A percentile compares a stretch with the other conserved stretches of the same genome.
These are phyloP conservation scores for Brachypalpus laphriformis DNA, from an alignment of 2,888 invertebrate species.

Conservation along the genomic window DNA sequence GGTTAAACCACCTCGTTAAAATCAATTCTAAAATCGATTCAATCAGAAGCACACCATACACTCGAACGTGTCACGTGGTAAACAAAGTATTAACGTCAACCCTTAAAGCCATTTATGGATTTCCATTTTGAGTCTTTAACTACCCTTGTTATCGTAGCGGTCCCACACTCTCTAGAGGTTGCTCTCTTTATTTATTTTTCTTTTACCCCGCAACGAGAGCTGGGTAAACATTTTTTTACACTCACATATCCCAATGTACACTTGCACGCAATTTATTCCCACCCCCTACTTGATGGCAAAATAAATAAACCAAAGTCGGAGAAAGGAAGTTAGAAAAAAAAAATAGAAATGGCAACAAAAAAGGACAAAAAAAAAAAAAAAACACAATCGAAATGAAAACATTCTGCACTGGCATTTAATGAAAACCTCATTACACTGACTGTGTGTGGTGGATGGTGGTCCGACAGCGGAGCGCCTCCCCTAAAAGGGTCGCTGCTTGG, in stretches of 20 bases:
- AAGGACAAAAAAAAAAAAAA: neutral
- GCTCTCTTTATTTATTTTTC: neutral
- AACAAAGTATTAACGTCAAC: constrained; percentile 3
- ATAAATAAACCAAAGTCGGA: neutral
- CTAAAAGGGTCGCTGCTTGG: neutral
- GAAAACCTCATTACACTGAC: constrained; percentile 11
- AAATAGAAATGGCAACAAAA: too few species aligned
- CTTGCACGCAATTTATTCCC: neutral
- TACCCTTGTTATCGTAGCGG: neutral
- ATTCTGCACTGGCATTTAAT: constrained; percentile 13
- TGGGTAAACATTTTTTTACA: neutral
- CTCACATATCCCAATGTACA: neutral
- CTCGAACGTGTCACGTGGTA: neutral
- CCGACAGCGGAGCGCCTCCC: neutral
- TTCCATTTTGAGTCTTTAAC: constrained; percentile 1
- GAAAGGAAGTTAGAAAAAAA: neutral
- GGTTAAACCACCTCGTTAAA: neutral
- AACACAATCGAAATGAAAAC: constrained; percentile 5
- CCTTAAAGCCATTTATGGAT: constrained; percentile 10
- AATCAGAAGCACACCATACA: neutral
- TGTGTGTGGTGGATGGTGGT: neutral
- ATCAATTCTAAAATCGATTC: neutral
- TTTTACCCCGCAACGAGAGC: too few species aligned
- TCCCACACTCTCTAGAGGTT: neutral
- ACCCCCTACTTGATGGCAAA: neutral